phyloP scores from a whole-genome alignment of 2,888 invertebrate species.

The Unio pictorum region DNA sequence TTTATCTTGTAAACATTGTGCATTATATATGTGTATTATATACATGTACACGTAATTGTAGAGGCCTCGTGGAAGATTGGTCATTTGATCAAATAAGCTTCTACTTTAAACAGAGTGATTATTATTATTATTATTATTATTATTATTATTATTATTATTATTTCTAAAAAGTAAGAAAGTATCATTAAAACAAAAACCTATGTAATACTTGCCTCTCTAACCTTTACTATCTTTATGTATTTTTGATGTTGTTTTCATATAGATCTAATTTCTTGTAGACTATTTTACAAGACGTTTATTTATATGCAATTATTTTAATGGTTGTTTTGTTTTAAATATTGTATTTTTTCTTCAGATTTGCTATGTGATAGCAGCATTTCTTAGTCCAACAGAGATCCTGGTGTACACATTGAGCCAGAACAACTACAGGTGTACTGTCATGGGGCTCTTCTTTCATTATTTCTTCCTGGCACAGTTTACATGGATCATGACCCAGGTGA shows the following conservation, averaged over 20 bases:
- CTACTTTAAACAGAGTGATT: no score
- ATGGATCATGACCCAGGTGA: slow-evolving; percentile 68
- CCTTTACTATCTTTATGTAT: background rate
- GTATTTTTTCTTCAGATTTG: slow-evolving; percentile 53
- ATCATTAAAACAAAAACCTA: no score
- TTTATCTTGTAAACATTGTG: no score
- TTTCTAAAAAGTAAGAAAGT: no score
- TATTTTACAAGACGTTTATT: background rate
- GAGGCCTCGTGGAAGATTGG: no score
- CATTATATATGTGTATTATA: no score
- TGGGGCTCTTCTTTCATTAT: slow-evolving; percentile 67
- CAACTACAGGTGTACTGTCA: slow-evolving; percentile 67
- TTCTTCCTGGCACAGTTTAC: slow-evolving; percentile 69
- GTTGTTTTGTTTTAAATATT: background rate
- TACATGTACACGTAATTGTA: no score
- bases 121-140: no score
- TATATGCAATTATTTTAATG: background rate
- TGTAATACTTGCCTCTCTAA: no score
- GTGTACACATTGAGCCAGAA: slow-evolving; percentile 40
- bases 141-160: no score
- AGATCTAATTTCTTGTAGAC: background rate
- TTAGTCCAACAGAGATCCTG: slow-evolving; percentile 62
- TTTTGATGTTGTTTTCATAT: background rate
- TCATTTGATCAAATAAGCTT: no score
- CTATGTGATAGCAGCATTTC: slow-evolving; percentile 64